These are phyloP conservation scores for Zootermopsis nevadensis DNA, from an alignment of 2,888 invertebrate genomes.

Conservation along the genomic window DNA sequence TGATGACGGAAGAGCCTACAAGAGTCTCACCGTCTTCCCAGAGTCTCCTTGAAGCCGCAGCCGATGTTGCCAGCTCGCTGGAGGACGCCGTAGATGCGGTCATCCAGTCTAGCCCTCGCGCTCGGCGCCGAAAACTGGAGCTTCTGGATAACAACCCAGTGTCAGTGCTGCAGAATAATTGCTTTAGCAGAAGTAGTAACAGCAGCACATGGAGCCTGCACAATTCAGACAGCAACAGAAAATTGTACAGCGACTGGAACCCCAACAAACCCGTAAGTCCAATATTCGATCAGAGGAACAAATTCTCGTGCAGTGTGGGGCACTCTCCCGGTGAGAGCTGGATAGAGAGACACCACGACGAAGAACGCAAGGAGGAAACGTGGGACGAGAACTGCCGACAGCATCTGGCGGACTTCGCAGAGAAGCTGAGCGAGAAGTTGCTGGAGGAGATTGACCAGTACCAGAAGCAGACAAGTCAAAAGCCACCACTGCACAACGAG, in stretches of 20 bases:
- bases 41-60: constrained; percentile 73
- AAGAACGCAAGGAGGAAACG: constrained; percentile 54
- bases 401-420: constrained; percentile 83
- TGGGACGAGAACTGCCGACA: constrained; percentile 76
- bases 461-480: constrained; percentile 58
- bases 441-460: constrained; percentile 78
- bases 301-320: constrained; percentile 35
- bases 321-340: constrained; percentile 42
- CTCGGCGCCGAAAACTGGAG: constrained; percentile 65
- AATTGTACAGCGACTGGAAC: constrained; percentile 43
- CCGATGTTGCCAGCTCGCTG: constrained; percentile 72
- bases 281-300: constrained; percentile 46
- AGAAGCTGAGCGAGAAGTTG: constrained; percentile 83
- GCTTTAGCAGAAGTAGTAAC: constrained; percentile 61
- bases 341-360: constrained; percentile 17
- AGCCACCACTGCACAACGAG: constrained; percentile 52
- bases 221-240: constrained; percentile 56
- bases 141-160: constrained; percentile 54
- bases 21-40: constrained; percentile 59
- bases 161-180: constrained; percentile 63
- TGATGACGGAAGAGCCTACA: constrained; percentile 34
- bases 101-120: constrained; percentile 72
- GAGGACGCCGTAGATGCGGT: constrained; percentile 77
- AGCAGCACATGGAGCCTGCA: constrained; percentile 68
- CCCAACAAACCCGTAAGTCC: constrained; percentile 35